phyloP scores from a whole-genome alignment of 2,797 vertebrate species.

The Hybognathus amarus region DNA sequence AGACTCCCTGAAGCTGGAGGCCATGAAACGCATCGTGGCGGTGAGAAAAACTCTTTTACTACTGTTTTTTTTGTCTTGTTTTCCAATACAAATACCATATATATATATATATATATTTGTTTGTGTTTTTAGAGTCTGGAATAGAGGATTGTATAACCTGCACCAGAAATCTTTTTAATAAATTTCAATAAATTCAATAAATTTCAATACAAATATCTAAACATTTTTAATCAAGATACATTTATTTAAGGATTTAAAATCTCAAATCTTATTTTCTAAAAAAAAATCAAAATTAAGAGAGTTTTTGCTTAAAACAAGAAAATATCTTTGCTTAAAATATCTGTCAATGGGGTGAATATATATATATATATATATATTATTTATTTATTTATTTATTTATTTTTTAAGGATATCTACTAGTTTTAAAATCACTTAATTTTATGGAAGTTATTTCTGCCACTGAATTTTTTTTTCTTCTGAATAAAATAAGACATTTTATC shows the following conservation, averaged over 20 bases:
- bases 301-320: background rate
- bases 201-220: background rate
- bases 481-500: no score
- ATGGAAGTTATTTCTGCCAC: no score
- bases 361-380: no score
- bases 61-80: background rate
- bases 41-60: constrained; percentile 74
- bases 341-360: background rate
- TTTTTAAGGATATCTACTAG: no score
- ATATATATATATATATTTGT: no score
- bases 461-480: no score
- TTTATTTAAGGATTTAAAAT: background rate
- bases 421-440: background rate
- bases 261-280: background rate
- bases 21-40: constrained; percentile 98
- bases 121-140: no score
- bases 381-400: no score
- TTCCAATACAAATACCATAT: background rate
- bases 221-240: background rate
- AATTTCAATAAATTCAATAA: no score
- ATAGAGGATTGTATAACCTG: no score
- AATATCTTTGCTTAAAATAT: background rate
- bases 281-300: background rate
- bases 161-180: no score
- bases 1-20: constrained; percentile 97